Evolutionary conservation across 2,888 invertebrate genomes (phyloP), one percentile per base, ranked within the genome.

Genomic region (Sisyra terminalis): DNA sequence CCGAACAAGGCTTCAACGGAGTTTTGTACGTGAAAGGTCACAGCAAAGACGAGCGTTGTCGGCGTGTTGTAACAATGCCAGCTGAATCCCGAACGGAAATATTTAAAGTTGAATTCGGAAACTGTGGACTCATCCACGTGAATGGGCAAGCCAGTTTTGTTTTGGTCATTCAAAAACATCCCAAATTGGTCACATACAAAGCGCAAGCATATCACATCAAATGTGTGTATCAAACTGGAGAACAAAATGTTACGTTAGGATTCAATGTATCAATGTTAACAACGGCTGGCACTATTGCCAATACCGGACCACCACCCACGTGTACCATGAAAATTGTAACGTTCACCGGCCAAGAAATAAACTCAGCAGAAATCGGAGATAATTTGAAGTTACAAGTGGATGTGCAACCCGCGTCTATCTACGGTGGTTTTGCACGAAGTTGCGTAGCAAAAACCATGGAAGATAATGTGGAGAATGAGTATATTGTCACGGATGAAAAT

Each of bases 181-280:
- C 92, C 0, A 89, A 89, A 67, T 70, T 96, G 42, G 83, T 94
- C 40, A 96, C 94, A 1, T 87, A 86, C 59, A 86, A 87, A 56
- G 90, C 94, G 4, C 89, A 92, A 61, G 93, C 94, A 2, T 96
- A 93, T 67, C 89, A 93, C 63, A 89, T 96, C 49, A 88, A 88
- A 60, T 94, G 94, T 60, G 82, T 90, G 44, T 94, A 94, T 60
- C 87, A 90, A 61, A 90, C 89, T 1, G 90, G 89, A 46, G 89
- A 89, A 59, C 87, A 88, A 60, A 89, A 87, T 51, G 87, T 93
- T 1, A 89, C 87, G 0, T 67, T 90, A 30, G 92, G 92, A 34
- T 90, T 92, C 61, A 93, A 94, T 59, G 92, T 92, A 7, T 90
- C 90, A 8, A 92, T 92, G 90, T 63, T 92, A 50, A 92, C 92